Percentiles rank a stretch among this genome's conserved stretches.
phyloP scores from a whole-genome alignment of 2,888 invertebrate species.

The Germaria angustata region DNA sequence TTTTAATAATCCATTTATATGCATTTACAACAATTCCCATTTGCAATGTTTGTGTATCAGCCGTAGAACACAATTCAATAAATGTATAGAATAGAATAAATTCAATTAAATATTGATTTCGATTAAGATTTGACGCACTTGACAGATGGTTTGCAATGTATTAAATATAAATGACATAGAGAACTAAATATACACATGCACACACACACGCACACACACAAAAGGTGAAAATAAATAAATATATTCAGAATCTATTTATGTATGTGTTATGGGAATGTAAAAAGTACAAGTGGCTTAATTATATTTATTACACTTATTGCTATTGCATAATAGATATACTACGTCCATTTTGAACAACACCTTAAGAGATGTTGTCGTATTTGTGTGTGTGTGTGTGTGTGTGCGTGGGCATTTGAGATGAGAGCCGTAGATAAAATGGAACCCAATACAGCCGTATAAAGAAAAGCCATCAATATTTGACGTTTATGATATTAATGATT shows the following conservation, averaged over 20 bases:
- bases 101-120: slow-evolving; percentile 64
- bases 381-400: neutral
- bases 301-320: slow-evolving; percentile 12
- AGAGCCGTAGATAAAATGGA: neutral
- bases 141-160: slow-evolving; percentile 52
- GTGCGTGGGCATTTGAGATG: no score
- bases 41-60: slow-evolving; percentile 17
- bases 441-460: neutral
- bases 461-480: slow-evolving; percentile 46
- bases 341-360: neutral
- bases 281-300: slow-evolving; percentile 6
- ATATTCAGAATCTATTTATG: neutral
- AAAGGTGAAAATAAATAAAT: slow-evolving; percentile 8
- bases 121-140: slow-evolving; percentile 56
- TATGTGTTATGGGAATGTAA: neutral
- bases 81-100: slow-evolving; percentile 40
- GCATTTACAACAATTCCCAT: slow-evolving; percentile 20
- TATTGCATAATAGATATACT: neutral
- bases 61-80: slow-evolving; percentile 26
- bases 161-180: slow-evolving; percentile 3
- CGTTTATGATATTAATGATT: slow-evolving; percentile 63
- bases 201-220: neutral
- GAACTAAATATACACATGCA: neutral
- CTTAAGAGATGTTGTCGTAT: neutral
- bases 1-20: slow-evolving; percentile 44